Conservation (phyloP, 2,113 vertebrate species). For the Galeopterus variegatus region DNA sequence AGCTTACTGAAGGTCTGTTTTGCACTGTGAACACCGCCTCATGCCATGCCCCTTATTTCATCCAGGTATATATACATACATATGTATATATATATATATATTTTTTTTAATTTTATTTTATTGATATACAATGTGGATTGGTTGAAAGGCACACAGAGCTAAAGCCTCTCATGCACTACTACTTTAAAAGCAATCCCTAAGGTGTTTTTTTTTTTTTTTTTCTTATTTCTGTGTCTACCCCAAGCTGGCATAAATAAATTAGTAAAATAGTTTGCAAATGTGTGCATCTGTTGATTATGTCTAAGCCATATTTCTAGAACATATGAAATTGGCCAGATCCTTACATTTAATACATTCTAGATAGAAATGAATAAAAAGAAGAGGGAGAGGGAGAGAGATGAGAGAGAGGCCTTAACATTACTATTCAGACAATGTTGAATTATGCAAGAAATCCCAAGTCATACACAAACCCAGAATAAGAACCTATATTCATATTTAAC, state of each 20-base stretch:
- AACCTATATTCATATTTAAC: neutral
- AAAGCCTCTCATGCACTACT: neutral
- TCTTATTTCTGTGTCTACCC: neutral
- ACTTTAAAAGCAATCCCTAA: neutral
- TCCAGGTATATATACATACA: neutral
- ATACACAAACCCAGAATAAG: neutral
- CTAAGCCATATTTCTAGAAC: neutral
- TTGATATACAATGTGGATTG: no score
- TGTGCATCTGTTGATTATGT: neutral
- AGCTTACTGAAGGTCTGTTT: neutral
- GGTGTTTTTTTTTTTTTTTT: neutral
- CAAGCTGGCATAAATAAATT: neutral
- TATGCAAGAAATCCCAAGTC: neutral
- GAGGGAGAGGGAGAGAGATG: neutral
- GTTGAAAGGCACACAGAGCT: neutral
- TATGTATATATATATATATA: no score
- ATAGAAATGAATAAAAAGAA: neutral
- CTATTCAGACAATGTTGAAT: neutral
- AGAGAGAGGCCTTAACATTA: neutral
- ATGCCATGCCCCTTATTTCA: neutral
- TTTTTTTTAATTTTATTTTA: no score
- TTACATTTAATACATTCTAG: constrained; percentile 18
- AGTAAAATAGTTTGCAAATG: constrained; percentile 25
- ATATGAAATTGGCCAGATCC: neutral
- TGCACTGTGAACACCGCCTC: constrained; percentile 36